Evolutionary conservation across 2,888 invertebrate genomes (phyloP).

Genomic region (Hirtodrosophila alboralis): DNA sequence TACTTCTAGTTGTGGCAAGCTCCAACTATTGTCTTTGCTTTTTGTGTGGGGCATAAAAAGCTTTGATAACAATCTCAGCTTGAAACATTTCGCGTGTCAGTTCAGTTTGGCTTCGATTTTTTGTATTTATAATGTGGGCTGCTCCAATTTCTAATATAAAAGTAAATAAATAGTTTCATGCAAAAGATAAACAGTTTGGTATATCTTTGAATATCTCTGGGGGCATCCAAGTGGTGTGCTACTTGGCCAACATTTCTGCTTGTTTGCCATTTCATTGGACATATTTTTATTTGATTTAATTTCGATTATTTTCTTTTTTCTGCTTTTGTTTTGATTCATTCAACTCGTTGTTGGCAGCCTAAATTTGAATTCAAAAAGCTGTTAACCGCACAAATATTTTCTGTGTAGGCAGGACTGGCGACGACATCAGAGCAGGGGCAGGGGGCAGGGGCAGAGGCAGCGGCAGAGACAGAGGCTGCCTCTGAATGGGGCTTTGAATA

Average conservation of each 20-base stretch:
- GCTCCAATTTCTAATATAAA: constrained; percentile 29
- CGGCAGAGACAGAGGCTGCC: constrained; percentile 26
- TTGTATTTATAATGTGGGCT: constrained; percentile 40
- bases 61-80: constrained; percentile 19
- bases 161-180: constrained; percentile 24
- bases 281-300: constrained; percentile 11
- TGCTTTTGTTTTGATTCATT: constrained; percentile 53
- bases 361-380: constrained; percentile 48
- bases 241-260: constrained; percentile 40
- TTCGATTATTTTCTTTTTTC: constrained; percentile 19
- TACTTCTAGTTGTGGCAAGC: no score
- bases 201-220: constrained; percentile 30
- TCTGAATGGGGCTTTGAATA: constrained; percentile 45
- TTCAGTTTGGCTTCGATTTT: constrained; percentile 29
- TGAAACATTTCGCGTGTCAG: constrained; percentile 4
- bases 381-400: constrained; percentile 48
- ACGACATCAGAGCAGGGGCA: constrained; percentile 8
- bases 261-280: constrained; percentile 16
- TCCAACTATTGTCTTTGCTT: no score
- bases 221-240: constrained; percentile 35
- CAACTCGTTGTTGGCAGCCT: constrained; percentile 51
- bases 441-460: background rate
- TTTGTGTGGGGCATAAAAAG: background rate
- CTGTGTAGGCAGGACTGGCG: constrained; percentile 54
- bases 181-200: constrained; percentile 34